phyloP scores from a whole-genome alignment of 2,888 invertebrate species.

The Suillia variegata region DNA sequence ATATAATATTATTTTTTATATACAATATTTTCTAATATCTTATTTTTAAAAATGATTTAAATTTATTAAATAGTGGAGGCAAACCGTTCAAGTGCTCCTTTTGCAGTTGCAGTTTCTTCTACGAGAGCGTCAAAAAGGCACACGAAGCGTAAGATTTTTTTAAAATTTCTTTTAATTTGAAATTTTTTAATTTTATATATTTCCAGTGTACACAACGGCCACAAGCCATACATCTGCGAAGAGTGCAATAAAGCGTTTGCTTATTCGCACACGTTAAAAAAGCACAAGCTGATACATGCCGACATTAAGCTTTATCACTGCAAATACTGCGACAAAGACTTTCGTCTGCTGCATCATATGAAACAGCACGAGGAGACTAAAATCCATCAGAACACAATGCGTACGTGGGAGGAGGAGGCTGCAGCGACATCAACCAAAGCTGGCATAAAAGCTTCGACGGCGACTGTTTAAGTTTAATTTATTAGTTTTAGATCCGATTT shows the following conservation, averaged over 20 bases:
- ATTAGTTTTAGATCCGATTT: too few relatives aligned
- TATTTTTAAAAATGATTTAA: too few relatives aligned
- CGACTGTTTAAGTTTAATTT: too few relatives aligned
- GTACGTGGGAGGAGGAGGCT: too few relatives aligned
- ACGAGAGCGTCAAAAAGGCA: conserved; percentile 54
- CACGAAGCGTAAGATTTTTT: conserved; percentile 49
- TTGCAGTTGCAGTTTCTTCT: conserved; percentile 54
- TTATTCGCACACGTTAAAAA: conserved; percentile 52
- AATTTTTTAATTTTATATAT: not conserved
- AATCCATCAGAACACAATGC: conserved; percentile 53
- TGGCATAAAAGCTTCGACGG: too few relatives aligned
- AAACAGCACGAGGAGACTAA: conserved; percentile 57
- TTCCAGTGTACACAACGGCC: conserved; percentile 48
- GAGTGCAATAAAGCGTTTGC: conserved; percentile 51
- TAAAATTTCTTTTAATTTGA: not conserved
- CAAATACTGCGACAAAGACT: conserved; percentile 55
- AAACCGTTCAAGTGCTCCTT: conserved; percentile 54
- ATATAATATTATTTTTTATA: too few relatives aligned
- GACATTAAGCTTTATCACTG: conserved; percentile 55
- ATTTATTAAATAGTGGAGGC: too few relatives aligned
- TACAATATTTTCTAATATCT: too few relatives aligned
- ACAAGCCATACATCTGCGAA: conserved; percentile 53
- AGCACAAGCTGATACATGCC: conserved; percentile 54
- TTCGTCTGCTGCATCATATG: conserved; percentile 55
- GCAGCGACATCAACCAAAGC: too few relatives aligned